Conservation (phyloP, 2,888 invertebrate genomes). For the Philhelius pedissequus region DNA sequence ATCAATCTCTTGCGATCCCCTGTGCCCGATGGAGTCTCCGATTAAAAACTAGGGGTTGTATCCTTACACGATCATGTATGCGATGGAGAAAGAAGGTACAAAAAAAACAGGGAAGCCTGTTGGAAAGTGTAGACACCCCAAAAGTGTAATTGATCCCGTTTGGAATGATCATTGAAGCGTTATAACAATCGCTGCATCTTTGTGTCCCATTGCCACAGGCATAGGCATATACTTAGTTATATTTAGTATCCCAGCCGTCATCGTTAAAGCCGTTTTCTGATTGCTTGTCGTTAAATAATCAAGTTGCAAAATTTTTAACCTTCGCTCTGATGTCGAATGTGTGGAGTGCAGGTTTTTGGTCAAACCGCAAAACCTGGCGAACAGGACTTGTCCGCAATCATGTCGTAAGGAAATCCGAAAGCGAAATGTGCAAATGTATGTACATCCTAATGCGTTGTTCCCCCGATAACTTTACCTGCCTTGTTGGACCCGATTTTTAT, state of each 20-base stretch:
- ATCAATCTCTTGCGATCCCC: conserved; percentile 51
- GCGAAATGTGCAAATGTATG: conserved; percentile 33
- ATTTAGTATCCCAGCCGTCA: conserved; percentile 55
- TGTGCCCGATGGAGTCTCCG: conserved; percentile 15
- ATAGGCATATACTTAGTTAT: no score
- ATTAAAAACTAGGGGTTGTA: conserved; percentile 38
- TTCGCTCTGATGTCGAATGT: conserved; percentile 13
- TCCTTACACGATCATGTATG: no score
- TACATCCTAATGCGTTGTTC: conserved; percentile 58
- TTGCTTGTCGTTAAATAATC: conserved; percentile 32
- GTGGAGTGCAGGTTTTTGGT: conserved; percentile 46
- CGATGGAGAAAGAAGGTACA: conserved; percentile 18
- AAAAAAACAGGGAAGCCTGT: conserved; percentile 51
- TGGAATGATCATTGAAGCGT: conserved; percentile 62
- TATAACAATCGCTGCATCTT: conserved; percentile 59
- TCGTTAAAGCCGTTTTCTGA: conserved; percentile 33
- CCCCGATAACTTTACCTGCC: background rate
- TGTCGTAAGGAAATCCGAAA: conserved; percentile 66
- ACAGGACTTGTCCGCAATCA: conserved; percentile 59
- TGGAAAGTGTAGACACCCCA: conserved; percentile 60
- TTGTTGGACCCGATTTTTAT: conserved; percentile 33
- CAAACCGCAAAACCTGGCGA: conserved; percentile 54
- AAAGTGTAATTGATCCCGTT: conserved; percentile 62
- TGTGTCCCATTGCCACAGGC: conserved; percentile 5
- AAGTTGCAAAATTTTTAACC: conserved; percentile 60